Evolutionary conservation across 2,888 invertebrate genomes (phyloP), one percentile per base, ranked within the genome.

Genomic region (Drosophila parthenogenetica): DNA sequence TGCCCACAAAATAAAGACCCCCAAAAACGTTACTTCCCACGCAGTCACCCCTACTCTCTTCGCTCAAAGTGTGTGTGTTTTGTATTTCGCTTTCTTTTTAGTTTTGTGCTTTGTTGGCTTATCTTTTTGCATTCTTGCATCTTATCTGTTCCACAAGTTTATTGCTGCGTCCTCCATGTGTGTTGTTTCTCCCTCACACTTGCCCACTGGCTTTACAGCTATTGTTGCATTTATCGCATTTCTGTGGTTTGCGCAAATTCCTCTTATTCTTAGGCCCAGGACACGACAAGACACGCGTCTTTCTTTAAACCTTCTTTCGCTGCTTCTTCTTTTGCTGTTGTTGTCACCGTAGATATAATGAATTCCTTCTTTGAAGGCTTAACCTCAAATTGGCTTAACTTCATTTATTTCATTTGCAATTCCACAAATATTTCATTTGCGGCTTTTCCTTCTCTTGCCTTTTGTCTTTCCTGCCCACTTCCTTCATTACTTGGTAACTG

Each of bases 311-410:
- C 13, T 35, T 59, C 63, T 40, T 16, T 64, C 19, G 42, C 17
- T 40, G 39, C 40, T 17, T 13, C 39, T 54, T 14, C 25, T 35
- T 58, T 32, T 40, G 2, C 17, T 2, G 46, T 46, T 60, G 49
- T 46, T 67, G 50, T 64, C 64, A 35, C 63, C 69, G 54, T 19
- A 65, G 69, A 64, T 55, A 72, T 84, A 87, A 87, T 85, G 78
- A 82, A 81, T 85, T 85, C 87, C 82, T 73, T 72, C 71, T 81
- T 83, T 79, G 71, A 68, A 68, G 66, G 69, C 79, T 85, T 85
- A 87, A 74, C 78, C 82, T 85, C 70, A 87, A 82, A 85, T 87
- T 87, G 87, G 81, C 87, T 83, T 82, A 87, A 87, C 82, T 87
- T 85, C 73, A 82, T 82, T 85, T 81, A 79, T 84, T 87, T 76